Conservation (phyloP, 2,113 vertebrate genomes). For the Alligator sinensis region DNA sequence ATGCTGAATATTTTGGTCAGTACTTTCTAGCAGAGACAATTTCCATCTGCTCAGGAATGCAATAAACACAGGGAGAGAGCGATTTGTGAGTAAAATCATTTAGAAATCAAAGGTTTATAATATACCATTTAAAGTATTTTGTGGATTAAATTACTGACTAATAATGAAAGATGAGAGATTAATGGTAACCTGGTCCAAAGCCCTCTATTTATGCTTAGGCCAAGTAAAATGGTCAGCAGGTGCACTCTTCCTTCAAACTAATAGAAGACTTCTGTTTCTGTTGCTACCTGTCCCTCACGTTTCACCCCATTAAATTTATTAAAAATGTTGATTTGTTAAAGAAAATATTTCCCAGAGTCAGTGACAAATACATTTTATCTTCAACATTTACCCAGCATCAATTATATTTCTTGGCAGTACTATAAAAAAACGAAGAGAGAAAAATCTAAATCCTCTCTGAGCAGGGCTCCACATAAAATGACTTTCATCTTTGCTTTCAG, state of each 20-base stretch:
- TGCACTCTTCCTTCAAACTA: slow-evolving; percentile 3
- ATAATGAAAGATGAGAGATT: slow-evolving; percentile 62
- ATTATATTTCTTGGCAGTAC: slow-evolving; percentile 52
- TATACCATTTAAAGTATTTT: slow-evolving; percentile 45
- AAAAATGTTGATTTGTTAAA: slow-evolving; percentile 31
- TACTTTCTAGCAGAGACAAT: not conserved
- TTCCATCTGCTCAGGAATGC: slow-evolving; percentile 8
- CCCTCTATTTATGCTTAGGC: slow-evolving; percentile 49
- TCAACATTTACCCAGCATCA: slow-evolving; percentile 35
- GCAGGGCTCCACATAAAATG: slow-evolving; percentile 18
- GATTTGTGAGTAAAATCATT: slow-evolving; percentile 26
- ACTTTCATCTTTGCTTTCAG: slow-evolving; percentile 65
- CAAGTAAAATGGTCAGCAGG: slow-evolving; percentile 54
- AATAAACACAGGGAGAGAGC: slow-evolving; percentile 8
- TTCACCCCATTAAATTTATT: slow-evolving; percentile 36
- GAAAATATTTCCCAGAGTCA: slow-evolving; percentile 44
- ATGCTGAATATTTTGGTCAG: not conserved
- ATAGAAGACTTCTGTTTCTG: not conserved
- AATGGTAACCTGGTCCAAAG: slow-evolving; percentile 49
- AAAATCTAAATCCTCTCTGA: slow-evolving; percentile 8
- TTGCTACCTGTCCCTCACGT: not conserved
- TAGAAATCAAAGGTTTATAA: slow-evolving; percentile 63
- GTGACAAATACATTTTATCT: slow-evolving; percentile 40
- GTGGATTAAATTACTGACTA: slow-evolving; percentile 53
- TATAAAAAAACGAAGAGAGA: slow-evolving; percentile 47